phyloP scores from a whole-genome alignment of 2,888 invertebrate species.

The Agonopterix arenella region DNA sequence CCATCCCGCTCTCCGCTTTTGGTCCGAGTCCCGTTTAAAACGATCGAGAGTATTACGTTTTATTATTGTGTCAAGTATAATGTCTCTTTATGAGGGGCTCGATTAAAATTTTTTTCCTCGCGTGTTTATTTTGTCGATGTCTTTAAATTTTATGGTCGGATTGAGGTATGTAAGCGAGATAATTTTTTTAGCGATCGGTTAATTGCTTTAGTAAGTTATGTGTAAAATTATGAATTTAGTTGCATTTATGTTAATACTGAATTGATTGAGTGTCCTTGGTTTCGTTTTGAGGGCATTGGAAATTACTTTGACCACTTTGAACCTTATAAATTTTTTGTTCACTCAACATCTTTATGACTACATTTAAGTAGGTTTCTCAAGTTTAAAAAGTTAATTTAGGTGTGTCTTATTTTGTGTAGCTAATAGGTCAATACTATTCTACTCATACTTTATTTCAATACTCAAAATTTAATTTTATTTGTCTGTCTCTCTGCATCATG shows the following conservation, averaged over 20 bases:
- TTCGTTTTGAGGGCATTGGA: no score
- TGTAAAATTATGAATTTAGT: background rate
- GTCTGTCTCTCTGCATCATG: no score
- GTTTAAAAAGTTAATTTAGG: no score
- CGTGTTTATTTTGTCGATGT: constrained; percentile 14
- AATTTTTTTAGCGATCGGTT: background rate
- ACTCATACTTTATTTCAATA: no score
- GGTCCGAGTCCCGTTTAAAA: constrained; percentile 14
- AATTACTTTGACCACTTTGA: no score
- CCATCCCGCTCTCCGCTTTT: constrained; percentile 31
- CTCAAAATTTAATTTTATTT: no score
- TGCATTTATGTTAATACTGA: background rate
- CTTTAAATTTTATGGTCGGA: constrained; percentile 11
- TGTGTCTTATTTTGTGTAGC: no score
- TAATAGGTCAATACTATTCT: no score
- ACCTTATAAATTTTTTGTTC: no score
- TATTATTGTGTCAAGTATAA: constrained; percentile 41
- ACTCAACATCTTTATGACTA: no score
- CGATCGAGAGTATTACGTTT: constrained; percentile 25
- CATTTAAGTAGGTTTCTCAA: no score
- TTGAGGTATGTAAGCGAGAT: background rate
- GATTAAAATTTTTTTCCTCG: constrained; percentile 15
- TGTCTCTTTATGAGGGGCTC: constrained; percentile 31
- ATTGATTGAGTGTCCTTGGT: no score
- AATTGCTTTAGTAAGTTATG: background rate